Base-by-base conservation (phyloP, 2,797 vertebrate species). In the Syngnathus rostellatus region DNA sequence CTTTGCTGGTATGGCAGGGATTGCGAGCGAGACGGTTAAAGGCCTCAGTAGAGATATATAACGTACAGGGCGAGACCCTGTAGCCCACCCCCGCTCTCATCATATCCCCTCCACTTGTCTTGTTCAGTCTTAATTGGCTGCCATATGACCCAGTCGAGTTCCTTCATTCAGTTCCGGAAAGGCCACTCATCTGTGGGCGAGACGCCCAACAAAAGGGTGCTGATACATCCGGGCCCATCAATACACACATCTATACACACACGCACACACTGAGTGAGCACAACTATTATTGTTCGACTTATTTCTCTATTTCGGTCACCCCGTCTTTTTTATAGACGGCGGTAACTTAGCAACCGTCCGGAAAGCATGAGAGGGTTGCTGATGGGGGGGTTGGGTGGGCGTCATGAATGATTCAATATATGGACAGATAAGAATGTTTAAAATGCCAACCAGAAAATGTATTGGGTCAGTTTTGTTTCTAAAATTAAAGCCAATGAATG, bases 301-400 rank as follows among this genome's bases (percentile, higher is more conserved):
- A 80, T 79, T 83, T 77, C 72, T 83, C 71, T 73, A 74, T 85
- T 83, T 84, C 78, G 83, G 85, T 87, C 81, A 78, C 76, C 78
- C 80, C 66, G 77, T 60, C 19, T 37, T 63, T 48, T 31, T 10
- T 50, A 16, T 45, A 8, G 82, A 77, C 69, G 85, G 82, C 86
- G 79, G 91, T 93, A 91, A 81, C 91, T 90, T 89, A 92, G 91
- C 91, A 92, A 92, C 91, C 86, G 83, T 81, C 74, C 8, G 39
- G 76, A 84, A 84, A 82, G 60, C 60, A 75, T 73, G 77, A 78
- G 50, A 65, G 69, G 77, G 72, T 69, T 76, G 59, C 53, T 3
- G 64, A 5, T 46, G 16, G 16, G 46, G 46, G 12, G 46, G n/a
- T n/a, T n/a, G n/a, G 53, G 66, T 67, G 77, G 72, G 69, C 76